A percentile compares a stretch with the other conserved stretches of the same genome.
Conservation (phyloP, 2,888 invertebrate species). For the Eristalinus sepulchralis region DNA sequence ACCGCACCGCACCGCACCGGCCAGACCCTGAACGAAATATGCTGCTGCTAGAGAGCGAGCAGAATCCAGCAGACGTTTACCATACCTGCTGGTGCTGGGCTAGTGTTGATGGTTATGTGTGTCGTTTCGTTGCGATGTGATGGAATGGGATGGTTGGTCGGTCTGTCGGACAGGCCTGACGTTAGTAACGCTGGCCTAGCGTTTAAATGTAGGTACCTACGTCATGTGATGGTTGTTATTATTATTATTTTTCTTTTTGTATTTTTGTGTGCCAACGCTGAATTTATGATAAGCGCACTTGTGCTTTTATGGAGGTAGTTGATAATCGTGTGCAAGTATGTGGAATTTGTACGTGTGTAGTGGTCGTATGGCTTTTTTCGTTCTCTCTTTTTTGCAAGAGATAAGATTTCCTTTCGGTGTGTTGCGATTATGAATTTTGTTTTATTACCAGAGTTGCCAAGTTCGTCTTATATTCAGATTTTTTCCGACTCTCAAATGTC, state of each 20-base stretch:
- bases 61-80: conserved; percentile 8
- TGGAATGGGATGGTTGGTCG: neutral
- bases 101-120: neutral
- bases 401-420: conserved; percentile 51
- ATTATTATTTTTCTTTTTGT: conserved; percentile 2
- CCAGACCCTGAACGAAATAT: neutral
- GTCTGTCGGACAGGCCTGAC: neutral
- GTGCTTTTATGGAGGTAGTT: conserved; percentile 22
- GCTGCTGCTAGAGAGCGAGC: conserved; percentile 12
- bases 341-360: conserved; percentile 44
- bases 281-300: conserved; percentile 60
- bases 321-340: conserved; percentile 25
- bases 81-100: neutral
- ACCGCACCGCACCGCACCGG: neutral
- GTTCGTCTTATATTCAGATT: neutral
- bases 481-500: neutral
- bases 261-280: conserved; percentile 20
- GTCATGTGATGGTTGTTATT: conserved; percentile 30
- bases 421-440: conserved; percentile 16
- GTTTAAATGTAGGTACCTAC: neutral
- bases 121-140: neutral
- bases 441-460: conserved; percentile 50
- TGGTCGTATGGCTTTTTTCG: neutral
- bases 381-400: conserved; percentile 46
- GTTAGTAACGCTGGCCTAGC: neutral